Percentiles rank a stretch among this genome's conserved stretches.
These are phyloP conservation scores for Nymphicus hollandicus DNA, from an alignment of 2,113 vertebrate genomes.

Conservation along the genomic window DNA sequence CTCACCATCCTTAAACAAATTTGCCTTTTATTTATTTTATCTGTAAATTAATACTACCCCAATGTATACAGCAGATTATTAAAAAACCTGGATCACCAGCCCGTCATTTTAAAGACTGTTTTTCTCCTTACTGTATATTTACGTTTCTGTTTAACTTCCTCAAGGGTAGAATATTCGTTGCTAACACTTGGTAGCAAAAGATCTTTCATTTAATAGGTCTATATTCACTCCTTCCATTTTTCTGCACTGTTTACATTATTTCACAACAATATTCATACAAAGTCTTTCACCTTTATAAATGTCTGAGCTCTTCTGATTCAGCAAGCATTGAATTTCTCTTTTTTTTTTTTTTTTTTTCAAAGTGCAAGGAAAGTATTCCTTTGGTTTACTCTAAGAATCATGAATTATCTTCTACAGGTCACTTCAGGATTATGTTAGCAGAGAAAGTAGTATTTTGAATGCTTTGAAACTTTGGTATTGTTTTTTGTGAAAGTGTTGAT, in stretches of 20 bases:
- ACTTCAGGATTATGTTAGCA: neutral
- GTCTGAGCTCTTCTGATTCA: neutral
- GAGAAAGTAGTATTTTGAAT: neutral
- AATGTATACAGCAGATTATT: neutral
- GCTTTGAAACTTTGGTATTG: neutral
- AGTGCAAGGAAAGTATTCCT: neutral
- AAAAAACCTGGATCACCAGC: neutral
- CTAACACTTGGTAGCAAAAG: neutral
- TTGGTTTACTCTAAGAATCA: neutral
- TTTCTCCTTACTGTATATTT: neutral
- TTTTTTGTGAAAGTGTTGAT: neutral
- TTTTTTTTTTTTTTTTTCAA: neutral
- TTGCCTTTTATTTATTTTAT: neutral
- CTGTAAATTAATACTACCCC: neutral
- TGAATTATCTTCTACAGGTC: neutral
- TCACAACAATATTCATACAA: neutral
- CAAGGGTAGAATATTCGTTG: neutral
- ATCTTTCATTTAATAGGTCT: neutral
- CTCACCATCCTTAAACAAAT: neutral
- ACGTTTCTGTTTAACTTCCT: neutral
- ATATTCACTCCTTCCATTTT: neutral
- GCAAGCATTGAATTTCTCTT: neutral
- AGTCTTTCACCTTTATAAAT: neutral
- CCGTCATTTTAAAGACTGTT: neutral
- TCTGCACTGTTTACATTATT: neutral